Base-by-base conservation (phyloP, 2,888 invertebrate genomes). In the Mesorhabditis spiculigera region DNA sequence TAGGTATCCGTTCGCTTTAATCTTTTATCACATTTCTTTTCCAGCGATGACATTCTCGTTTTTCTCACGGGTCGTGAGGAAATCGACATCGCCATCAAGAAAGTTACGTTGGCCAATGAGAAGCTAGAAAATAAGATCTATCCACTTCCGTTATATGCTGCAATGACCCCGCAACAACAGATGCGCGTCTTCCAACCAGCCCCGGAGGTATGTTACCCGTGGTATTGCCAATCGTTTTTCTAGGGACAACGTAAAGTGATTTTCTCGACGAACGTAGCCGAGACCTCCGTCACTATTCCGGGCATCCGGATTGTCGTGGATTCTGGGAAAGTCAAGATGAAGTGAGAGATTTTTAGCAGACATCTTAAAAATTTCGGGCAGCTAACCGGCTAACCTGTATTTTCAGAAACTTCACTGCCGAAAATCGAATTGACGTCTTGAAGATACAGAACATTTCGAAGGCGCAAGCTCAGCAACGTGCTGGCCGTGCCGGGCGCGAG, bases 241-340 rank as follows among this genome's bases (percentile, higher is more conserved):
- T 66, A 68, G 70, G 78, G 75, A 8, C 64, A 69, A 10, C 71
- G 76, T 45, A 96, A 96, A 88, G 91, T 96, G 45, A 91, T 98
- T 0, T 88, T 97, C 8, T 93, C 96, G 0, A 97, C 96, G 0
- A 97, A 98, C 86, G 93, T 98, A 69, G 96, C 97, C 0, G 97
- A 98, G 87, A 94, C 97, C 0, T 95, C 95, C 3, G 90, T 98
- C n/a, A 97, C 97, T 0, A 95, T 97, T 82, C 91, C 92, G 4
- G 95, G 95, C 42, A 91, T 98, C 75, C 91, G 91, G 43, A 93
- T 94, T 87, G 93, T 86, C 8, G 77, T 86, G 66, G 86, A 86
- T 69, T 80, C 78, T 4, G 86, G 86, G 43, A 85, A 84, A 74
- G 82, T 86, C 4, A 86, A 86, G 66, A 77, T 74, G 45, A 82